Evolutionary conservation across 2,888 invertebrate genomes (phyloP).

Genomic region (Gymnosoma rotundatum): DNA sequence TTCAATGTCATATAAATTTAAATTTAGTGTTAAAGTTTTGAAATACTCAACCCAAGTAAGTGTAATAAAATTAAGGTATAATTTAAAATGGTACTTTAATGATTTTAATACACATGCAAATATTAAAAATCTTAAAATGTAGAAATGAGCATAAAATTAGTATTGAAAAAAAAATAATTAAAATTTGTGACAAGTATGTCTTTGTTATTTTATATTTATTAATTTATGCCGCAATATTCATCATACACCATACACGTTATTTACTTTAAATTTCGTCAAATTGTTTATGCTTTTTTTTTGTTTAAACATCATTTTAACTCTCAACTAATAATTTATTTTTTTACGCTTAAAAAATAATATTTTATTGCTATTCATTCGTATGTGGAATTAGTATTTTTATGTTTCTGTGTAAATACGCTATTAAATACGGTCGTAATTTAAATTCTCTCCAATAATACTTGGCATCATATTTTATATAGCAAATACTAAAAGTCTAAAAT

Average conservation of each 20-base stretch:
- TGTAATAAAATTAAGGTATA: too few species aligned
- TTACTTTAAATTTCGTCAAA: not conserved
- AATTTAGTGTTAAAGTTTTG: too few species aligned
- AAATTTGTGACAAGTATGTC: too few species aligned
- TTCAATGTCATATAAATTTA: too few species aligned
- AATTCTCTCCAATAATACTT: constrained; percentile 33
- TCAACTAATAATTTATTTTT: not conserved
- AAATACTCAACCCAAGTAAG: too few species aligned
- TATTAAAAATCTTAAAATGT: too few species aligned
- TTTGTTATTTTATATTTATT: too few species aligned
- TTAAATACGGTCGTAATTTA: constrained; percentile 20
- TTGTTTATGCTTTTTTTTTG: not conserved
- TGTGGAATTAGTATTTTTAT: constrained; percentile 19
- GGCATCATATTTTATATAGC: constrained; percentile 25
- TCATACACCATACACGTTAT: not conserved
- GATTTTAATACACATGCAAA: too few species aligned
- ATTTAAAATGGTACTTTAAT: too few species aligned
- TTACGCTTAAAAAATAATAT: constrained; percentile 9
- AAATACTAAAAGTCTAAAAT: constrained; percentile 7
- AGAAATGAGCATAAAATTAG: too few species aligned
- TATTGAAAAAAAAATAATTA: too few species aligned
- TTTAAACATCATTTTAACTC: not conserved
- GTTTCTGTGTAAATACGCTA: constrained; percentile 6
- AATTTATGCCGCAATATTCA: too few species aligned
- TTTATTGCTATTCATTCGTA: constrained; percentile 17